Conservation (phyloP, 2,113 vertebrate species). For the Seriola rivoliana region DNA sequence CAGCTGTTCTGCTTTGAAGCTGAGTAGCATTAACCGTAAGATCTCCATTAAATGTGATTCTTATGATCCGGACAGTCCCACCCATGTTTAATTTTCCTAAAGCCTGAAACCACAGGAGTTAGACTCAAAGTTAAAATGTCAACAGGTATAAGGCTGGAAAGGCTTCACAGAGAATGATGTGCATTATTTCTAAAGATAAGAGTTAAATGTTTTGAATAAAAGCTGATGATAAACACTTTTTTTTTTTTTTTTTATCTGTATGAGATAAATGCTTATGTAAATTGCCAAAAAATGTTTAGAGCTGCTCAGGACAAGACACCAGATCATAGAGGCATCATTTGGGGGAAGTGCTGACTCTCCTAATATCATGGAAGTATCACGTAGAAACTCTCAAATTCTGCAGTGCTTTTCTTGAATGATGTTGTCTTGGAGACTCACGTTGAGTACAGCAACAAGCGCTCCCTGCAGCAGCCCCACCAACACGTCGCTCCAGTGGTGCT, state of each 20-base stretch:
- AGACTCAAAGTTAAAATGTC: constrained; percentile 36
- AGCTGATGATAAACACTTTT: background rate
- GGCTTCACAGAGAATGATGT: constrained; percentile 2
- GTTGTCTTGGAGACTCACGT: constrained; percentile 82
- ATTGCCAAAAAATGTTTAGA: background rate
- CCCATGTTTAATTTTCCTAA: constrained; percentile 50
- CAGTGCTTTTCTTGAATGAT: constrained; percentile 24
- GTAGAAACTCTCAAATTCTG: background rate
- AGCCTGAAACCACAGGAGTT: constrained; percentile 26
- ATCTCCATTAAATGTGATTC: constrained; percentile 42
- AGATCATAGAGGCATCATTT: background rate
- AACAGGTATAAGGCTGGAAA: constrained; percentile 29
- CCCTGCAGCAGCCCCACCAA: constrained; percentile 94
- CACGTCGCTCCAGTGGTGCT: constrained; percentile 98
- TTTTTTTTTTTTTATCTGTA: background rate
- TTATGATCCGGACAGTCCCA: constrained; percentile 20
- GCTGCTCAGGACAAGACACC: background rate
- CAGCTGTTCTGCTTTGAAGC: constrained; percentile 9
- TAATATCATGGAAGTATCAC: background rate
- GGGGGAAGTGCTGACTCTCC: background rate
- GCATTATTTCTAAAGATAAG: background rate
- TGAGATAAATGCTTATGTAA: background rate
- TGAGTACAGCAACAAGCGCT: constrained; percentile 90
- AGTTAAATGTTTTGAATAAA: background rate
- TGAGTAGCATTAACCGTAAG: background rate